Evolutionary conservation across 1,140 invertebrate genomes (phyloP), one percentile per base, ranked within the genome.

Genomic region (Pinna nobilis): DNA sequence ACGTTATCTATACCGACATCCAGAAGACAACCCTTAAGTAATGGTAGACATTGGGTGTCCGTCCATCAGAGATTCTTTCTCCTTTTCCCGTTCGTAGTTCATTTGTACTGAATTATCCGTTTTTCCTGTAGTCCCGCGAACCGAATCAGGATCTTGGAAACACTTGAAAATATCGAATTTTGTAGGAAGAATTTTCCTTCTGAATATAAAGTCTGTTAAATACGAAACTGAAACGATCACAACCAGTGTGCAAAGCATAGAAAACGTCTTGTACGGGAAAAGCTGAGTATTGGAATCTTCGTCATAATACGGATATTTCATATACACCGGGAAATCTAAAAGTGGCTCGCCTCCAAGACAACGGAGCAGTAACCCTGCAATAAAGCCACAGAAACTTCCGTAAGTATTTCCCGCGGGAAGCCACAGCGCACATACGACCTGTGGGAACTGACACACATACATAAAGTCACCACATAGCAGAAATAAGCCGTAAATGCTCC

Each of bases 261-360:
- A 33, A 41, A 85, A 81, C 18, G 81, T 82, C 11, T 80, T 66
- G 67, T 84, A 84, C 7, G 84, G 84, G 53, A 86, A 86, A 0
- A 79, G 32, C 61, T 85, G 83, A 15, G 35, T 50, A 18, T 70
- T 64, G 11, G 89, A 90, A 39, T 91, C 92, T 9, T 91, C 91
- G 79, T 96, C 93, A 89, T 93, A 97, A 15, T 94, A 95, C 0
- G 96, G 96, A 88, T 93, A 98, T 79, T 94, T 92, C 49, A 98
- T 94, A 11, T 95, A 83, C 0, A 96, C 91, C 0, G 94, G 93
- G 25, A 99, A 88, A 1, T 93, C 92, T 70, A 98, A 89, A 76
- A 96, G 88, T 18, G 93, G 92, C 86, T 98, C 97, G 0, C 97
- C 96, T 1, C 96, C 96, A 18, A 92, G 87, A 18, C 97, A 86